phyloP scores from a whole-genome alignment of 2,113 vertebrate species.

The Tetraodon nigroviridis region DNA sequence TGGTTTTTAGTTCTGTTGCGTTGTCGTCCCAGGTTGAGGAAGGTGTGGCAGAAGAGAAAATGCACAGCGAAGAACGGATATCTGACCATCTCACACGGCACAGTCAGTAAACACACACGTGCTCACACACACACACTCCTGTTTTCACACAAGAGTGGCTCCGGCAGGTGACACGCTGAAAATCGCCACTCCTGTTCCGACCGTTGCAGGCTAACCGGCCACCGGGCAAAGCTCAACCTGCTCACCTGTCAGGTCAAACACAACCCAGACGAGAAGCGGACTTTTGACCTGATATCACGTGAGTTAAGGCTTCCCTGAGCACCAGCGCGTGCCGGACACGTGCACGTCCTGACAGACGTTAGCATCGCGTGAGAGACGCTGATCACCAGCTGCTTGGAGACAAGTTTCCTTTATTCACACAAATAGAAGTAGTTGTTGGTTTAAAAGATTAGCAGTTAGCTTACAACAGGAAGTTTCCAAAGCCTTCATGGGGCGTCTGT shows the following conservation, averaged over 20 bases:
- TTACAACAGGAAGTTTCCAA: too few species aligned
- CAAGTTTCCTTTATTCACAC: too few species aligned
- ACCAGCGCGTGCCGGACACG: too few species aligned
- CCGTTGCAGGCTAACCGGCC: conserved; percentile 86
- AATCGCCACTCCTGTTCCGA: conserved; percentile 16
- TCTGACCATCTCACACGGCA: conserved; percentile 97
- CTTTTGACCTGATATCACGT: conserved; percentile 99
- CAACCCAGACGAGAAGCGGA: conserved; percentile 96
- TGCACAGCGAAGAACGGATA: conserved; percentile 94
- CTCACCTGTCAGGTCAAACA: conserved; percentile 98
- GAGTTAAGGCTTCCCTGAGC: conserved; percentile 61
- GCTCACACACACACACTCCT: not conserved
- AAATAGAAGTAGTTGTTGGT: too few species aligned
- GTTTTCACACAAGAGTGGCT: conserved; percentile 19
- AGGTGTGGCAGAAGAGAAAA: conserved; percentile 81
- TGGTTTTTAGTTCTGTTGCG: not conserved
- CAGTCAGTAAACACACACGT: conserved; percentile 73
- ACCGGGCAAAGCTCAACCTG: conserved; percentile 98
- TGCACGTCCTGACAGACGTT: too few species aligned
- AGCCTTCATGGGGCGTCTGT: not conserved
- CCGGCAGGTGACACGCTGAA: conserved; percentile 6
- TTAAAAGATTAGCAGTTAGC: too few species aligned
- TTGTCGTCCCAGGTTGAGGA: conserved; percentile 66
- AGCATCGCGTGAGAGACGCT: too few species aligned
- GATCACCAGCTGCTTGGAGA: too few species aligned